A percentile compares a stretch with the other conserved stretches of the same genome.
Conservation (phyloP, 2,888 invertebrate species). For the Agrypnus murinus region DNA sequence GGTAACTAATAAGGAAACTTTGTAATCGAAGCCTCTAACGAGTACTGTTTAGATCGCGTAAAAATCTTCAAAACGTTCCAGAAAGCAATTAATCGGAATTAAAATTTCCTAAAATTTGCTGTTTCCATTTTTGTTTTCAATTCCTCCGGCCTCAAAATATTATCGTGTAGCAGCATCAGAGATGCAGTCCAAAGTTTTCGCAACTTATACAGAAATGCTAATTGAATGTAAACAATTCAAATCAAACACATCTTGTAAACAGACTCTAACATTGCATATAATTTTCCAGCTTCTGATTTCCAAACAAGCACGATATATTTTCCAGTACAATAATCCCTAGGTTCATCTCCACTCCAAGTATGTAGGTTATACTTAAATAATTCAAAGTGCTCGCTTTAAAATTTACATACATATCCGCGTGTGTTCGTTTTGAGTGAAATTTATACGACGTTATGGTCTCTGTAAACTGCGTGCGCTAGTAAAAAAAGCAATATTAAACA, state of each 20-base stretch:
- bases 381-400: constrained; percentile 66
- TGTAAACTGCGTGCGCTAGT: neutral
- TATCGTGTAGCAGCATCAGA: too few species aligned
- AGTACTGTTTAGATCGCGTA: too few species aligned
- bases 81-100: too few species aligned
- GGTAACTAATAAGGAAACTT: too few species aligned
- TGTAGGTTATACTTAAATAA: constrained; percentile 66
- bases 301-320: constrained; percentile 62
- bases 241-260: constrained; percentile 42
- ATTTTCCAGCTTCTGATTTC: constrained; percentile 62
- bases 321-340: constrained; percentile 62
- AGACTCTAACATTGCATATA: constrained; percentile 57
- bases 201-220: constrained; percentile 24
- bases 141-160: too few species aligned
- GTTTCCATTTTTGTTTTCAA: too few species aligned
- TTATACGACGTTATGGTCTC: constrained; percentile 27
- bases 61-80: too few species aligned
- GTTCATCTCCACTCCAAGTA: constrained; percentile 58
- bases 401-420: constrained; percentile 61
- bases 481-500: constrained; percentile 36
- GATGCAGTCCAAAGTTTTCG: neutral
- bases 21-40: too few species aligned
- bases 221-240: constrained; percentile 39
- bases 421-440: constrained; percentile 42
- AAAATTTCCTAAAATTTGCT: too few species aligned